These are phyloP conservation scores for Erpornis zantholeuca DNA, from an alignment of 2,113 vertebrate genomes.

Conservation along the genomic window DNA sequence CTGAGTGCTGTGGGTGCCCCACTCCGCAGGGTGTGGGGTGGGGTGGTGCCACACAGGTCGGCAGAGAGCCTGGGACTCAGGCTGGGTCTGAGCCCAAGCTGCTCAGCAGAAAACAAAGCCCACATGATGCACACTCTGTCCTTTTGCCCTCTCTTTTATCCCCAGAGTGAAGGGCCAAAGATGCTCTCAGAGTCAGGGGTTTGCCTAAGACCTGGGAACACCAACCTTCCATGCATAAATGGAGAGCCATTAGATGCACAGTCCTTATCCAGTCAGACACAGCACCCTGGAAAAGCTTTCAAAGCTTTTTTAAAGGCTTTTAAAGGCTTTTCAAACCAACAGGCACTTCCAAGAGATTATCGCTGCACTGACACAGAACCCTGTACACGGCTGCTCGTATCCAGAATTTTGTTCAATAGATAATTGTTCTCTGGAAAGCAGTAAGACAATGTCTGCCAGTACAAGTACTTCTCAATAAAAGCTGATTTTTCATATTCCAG, in stretches of 20 bases:
- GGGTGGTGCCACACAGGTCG: fast-evolving
- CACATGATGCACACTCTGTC: fast-evolving
- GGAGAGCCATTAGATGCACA: not conserved
- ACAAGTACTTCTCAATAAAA: not conserved
- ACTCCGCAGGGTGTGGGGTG: not conserved
- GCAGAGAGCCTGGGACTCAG: not conserved
- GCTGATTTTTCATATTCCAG: not conserved
- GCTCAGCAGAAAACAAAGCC: not conserved
- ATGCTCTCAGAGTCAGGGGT: not conserved
- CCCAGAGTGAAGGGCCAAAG: not conserved
- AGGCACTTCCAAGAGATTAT: not conserved
- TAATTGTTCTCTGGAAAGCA: not conserved
- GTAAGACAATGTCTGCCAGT: not conserved
- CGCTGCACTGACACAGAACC: not conserved
- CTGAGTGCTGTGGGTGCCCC: not conserved
- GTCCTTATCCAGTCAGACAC: not conserved
- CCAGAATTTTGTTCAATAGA: not conserved
- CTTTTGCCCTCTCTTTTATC: not conserved
- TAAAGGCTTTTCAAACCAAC: not conserved
- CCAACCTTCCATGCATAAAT: not conserved
- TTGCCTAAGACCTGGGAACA: not conserved
- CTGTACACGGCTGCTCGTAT: fast-evolving
- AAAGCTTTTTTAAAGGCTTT: not conserved
- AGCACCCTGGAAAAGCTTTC: not conserved
- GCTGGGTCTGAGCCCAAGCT: not conserved